Percentiles rank a stretch among this genome's conserved stretches.
phyloP scores from a whole-genome alignment of 2,888 invertebrate genomes.

The Sussaba pulchella region DNA sequence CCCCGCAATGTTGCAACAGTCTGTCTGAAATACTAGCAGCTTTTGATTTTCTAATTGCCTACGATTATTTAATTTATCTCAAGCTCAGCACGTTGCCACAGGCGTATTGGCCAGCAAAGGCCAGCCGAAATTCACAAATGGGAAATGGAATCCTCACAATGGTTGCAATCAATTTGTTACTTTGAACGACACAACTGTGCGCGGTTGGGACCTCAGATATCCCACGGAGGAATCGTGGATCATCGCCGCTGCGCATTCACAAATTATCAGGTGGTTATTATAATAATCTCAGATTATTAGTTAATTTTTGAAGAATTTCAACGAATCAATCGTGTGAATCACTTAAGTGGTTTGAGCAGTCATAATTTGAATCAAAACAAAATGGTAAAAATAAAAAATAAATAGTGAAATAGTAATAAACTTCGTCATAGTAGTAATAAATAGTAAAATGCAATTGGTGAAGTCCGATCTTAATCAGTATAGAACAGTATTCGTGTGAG shows the following conservation, averaged over 20 bases:
- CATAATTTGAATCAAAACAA: too few species aligned
- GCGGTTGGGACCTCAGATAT: slow-evolving; percentile 94
- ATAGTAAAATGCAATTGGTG: too few species aligned
- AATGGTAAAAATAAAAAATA: too few species aligned
- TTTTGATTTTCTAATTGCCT: slow-evolving; percentile 14
- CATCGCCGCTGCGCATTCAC: slow-evolving; percentile 95
- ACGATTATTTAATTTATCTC: slow-evolving; percentile 48
- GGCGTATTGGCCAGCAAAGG: slow-evolving; percentile 88
- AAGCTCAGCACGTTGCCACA: slow-evolving; percentile 75
- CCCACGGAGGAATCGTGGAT: slow-evolving; percentile 92
- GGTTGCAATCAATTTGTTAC: slow-evolving; percentile 94
- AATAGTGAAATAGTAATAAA: too few species aligned
- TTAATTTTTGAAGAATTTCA: not conserved
- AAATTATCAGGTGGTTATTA: slow-evolving; percentile 88
- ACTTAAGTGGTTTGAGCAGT: too few species aligned
- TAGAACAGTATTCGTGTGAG: too few species aligned
- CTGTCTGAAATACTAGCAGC: not conserved
- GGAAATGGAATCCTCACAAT: slow-evolving; percentile 98
- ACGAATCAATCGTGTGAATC: too few species aligned
- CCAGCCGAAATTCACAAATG: slow-evolving; percentile 92
- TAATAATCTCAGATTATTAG: not conserved
- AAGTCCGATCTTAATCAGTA: too few species aligned
- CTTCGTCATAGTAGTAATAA: too few species aligned
- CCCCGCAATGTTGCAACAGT: slow-evolving; percentile 16
- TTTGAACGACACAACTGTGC: slow-evolving; percentile 93